These are phyloP conservation scores for Gnathonemus longibarbis DNA, from an alignment of 2,113 vertebrate genomes.

Conservation along the genomic window DNA sequence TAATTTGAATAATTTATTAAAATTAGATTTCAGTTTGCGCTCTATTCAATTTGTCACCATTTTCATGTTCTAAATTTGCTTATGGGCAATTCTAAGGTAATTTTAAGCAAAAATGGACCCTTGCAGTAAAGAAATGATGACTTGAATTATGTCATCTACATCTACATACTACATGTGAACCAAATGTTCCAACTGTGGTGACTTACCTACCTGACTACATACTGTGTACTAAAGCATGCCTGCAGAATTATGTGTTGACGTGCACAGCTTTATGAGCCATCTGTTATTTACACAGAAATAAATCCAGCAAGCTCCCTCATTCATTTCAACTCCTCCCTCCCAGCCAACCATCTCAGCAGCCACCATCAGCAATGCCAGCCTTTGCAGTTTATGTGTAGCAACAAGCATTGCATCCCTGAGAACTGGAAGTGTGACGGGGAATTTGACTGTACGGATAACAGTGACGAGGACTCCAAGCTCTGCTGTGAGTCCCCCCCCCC, in stretches of 20 bases:
- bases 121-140: background rate
- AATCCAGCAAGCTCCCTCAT: background rate
- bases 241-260: background rate
- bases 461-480: slow-evolving; percentile 82
- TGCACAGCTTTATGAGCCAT: background rate
- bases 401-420: slow-evolving; percentile 94
- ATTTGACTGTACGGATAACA: slow-evolving; percentile 95
- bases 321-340: slow-evolving; percentile 39
- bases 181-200: too few species aligned
- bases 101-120: background rate
- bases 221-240: background rate
- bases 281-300: background rate
- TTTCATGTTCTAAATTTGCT: background rate
- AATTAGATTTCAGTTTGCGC: background rate
- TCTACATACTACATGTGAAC: too few species aligned
- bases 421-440: slow-evolving; percentile 95
- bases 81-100: background rate
- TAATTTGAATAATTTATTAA: background rate
- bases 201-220: background rate
- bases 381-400: slow-evolving; percentile 90
- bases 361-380: slow-evolving; percentile 91
- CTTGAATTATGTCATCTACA: too few species aligned
- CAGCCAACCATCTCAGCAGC: slow-evolving; percentile 88
- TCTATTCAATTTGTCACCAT: background rate
- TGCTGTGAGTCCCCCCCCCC: slow-evolving; percentile 70